Percentiles rank a stretch among this genome's conserved stretches.
Evolutionary conservation across 2,888 invertebrate species (phyloP).

Genomic region (Limenitis camilla): DNA sequence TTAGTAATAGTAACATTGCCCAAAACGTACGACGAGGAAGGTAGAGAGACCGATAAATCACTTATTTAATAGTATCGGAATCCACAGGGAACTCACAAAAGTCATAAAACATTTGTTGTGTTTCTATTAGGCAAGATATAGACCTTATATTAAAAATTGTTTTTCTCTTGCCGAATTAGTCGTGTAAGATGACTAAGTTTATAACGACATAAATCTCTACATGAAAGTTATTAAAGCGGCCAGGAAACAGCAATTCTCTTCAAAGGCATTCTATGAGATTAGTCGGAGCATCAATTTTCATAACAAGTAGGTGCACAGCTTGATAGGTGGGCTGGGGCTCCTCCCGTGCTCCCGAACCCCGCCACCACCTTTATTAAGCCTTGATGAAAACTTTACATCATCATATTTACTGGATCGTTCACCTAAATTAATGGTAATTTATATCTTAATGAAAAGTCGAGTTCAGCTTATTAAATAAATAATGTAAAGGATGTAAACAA

Average conservation of each 20-base stretch:
- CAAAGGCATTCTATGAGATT: slow-evolving; percentile 24
- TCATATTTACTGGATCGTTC: slow-evolving; percentile 69
- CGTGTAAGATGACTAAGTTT: background rate
- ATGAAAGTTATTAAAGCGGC: slow-evolving; percentile 17
- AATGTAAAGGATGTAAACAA: slow-evolving; percentile 62
- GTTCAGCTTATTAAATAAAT: slow-evolving; percentile 68
- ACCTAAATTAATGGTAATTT: slow-evolving; percentile 71
- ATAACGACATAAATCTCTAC: slow-evolving; percentile 13
- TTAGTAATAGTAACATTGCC: too few relatives aligned
- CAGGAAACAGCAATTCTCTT: slow-evolving; percentile 20
- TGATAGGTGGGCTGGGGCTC: slow-evolving; percentile 25
- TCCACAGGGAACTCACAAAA: too few relatives aligned
- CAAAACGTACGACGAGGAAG: too few relatives aligned
- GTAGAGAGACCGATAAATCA: too few relatives aligned
- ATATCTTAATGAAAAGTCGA: slow-evolving; percentile 61
- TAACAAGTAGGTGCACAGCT: slow-evolving; percentile 37
- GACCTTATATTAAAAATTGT: background rate
- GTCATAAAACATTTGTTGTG: too few relatives aligned
- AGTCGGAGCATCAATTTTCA: slow-evolving; percentile 29
- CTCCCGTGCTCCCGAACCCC: too few relatives aligned
- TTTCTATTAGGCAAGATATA: too few relatives aligned
- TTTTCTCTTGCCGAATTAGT: background rate
- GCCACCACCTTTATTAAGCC: slow-evolving; percentile 60
- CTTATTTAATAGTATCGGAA: too few relatives aligned
- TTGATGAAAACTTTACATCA: slow-evolving; percentile 66